phyloP scores from a whole-genome alignment of 2,113 vertebrate species.

The Heterotis niloticus region DNA sequence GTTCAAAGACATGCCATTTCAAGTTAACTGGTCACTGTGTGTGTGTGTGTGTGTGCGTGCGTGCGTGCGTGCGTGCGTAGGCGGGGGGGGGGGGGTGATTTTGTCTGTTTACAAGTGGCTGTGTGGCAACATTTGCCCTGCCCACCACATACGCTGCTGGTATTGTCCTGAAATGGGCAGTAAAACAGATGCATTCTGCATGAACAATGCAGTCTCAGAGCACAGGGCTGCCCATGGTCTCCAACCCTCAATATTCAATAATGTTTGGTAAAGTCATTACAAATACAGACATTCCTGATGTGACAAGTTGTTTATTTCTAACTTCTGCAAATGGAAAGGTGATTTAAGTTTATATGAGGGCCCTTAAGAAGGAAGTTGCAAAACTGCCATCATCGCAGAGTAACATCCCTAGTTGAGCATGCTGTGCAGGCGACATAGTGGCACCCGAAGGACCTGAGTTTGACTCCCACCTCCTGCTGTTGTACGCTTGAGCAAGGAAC shows the following conservation, averaged over 20 bases:
- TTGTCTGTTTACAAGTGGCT: background rate
- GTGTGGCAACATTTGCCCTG: background rate
- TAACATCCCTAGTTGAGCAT: no score
- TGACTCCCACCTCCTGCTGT: no score
- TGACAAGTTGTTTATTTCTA: background rate
- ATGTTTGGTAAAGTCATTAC: background rate
- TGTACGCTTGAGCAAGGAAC: no score
- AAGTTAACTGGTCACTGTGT: no score
- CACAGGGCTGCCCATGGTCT: background rate
- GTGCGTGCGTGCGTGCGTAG: no score
- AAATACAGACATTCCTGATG: background rate
- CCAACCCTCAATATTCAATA: background rate
- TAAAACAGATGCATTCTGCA: slow-evolving; percentile 3
- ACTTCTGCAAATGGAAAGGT: slow-evolving; percentile 4
- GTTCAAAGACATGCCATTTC: no score
- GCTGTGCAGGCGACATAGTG: no score
- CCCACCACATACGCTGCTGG: background rate
- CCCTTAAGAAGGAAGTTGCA: background rate
- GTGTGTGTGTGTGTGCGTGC: no score
- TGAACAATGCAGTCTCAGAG: background rate
- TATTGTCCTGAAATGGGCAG: background rate
- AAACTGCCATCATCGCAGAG: background rate
- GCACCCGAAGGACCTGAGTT: no score
- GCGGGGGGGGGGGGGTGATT: no score
- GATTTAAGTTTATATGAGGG: background rate